Evolutionary conservation across 1,140 invertebrate species (phyloP).

Genomic region (Camponotus pennsylvanicus): DNA sequence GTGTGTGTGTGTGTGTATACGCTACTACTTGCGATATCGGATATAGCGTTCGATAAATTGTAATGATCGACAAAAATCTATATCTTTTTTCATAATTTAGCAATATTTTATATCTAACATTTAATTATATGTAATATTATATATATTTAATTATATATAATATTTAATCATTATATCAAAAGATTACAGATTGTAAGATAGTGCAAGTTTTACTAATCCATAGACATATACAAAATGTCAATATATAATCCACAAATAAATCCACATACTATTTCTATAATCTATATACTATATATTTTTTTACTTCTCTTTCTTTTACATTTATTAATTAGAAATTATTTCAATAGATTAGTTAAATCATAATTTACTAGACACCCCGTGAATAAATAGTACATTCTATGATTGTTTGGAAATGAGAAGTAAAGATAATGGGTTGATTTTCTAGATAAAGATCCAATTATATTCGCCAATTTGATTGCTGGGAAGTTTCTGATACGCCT

Average conservation of each 20-base stretch:
- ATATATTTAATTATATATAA: neutral
- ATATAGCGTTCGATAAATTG: conserved; percentile 11
- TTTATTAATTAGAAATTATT: neutral
- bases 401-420: conserved; percentile 70
- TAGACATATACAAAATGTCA: too few relatives aligned
- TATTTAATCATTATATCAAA: neutral
- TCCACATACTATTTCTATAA: neutral
- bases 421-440: conserved; percentile 71
- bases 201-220: neutral
- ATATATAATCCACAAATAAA: too few relatives aligned
- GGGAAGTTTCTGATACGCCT: neutral
- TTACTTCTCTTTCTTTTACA: neutral
- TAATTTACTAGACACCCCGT: conserved; percentile 5
- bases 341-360: neutral
- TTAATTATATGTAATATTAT: neutral
- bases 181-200: neutral
- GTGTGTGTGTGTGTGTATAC: neutral
- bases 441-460: conserved; percentile 79
- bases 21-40: neutral
- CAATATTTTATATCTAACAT: neutral
- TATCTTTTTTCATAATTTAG: neutral
- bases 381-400: conserved; percentile 74
- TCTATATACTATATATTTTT: conserved; percentile 3
- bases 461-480: conserved; percentile 80
- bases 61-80: neutral